Evolutionary conservation across 2,113 vertebrate species (phyloP).

Genomic region (Propithecus coquereli): DNA sequence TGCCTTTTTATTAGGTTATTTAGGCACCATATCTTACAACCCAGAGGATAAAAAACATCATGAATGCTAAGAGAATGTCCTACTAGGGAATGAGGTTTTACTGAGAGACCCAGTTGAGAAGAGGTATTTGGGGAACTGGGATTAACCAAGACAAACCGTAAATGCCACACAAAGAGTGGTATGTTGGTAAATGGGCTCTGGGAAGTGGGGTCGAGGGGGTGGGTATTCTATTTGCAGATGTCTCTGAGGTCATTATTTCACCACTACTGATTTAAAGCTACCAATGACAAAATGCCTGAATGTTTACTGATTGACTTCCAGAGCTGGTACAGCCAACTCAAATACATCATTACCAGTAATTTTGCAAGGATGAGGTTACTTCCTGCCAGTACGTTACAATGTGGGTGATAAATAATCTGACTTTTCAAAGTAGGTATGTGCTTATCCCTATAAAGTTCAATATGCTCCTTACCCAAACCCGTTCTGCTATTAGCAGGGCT

Average conservation of each 20-base stretch:
- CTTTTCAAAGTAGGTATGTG: not conserved
- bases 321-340: not conserved
- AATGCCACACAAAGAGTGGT: accelerated
- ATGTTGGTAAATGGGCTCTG: not conserved
- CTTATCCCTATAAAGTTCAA: not conserved
- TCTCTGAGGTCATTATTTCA: not conserved
- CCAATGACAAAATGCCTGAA: not conserved
- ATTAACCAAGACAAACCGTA: not conserved
- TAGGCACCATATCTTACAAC: not conserved
- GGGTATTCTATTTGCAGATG: not conserved
- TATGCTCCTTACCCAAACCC: not conserved
- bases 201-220: not conserved
- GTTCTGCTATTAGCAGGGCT: not conserved
- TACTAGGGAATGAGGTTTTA: not conserved
- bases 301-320: not conserved
- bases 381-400: not conserved
- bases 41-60: not conserved
- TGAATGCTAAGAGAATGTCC: not conserved
- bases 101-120: not conserved
- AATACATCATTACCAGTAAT: not conserved
- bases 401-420: not conserved
- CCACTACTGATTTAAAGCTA: not conserved
- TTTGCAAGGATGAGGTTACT: not conserved
- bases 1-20: slow-evolving; percentile 25
- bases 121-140: not conserved